A percentile compares a stretch with the other conserved stretches of the same genome.
phyloP scores from a whole-genome alignment of 2,113 vertebrate genomes.

The Chloroceryle aenea region DNA sequence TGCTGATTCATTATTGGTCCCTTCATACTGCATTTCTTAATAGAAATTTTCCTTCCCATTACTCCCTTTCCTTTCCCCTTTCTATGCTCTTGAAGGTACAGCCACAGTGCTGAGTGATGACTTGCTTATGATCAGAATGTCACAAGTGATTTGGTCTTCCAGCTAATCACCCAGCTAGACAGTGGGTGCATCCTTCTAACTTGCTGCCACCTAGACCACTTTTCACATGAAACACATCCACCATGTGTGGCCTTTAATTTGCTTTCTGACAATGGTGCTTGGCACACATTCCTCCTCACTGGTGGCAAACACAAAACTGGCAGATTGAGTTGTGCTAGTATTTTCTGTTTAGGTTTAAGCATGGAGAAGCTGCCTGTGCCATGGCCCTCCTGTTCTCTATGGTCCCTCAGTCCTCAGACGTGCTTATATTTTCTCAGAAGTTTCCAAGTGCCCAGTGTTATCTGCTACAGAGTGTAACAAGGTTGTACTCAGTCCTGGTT shows the following conservation, averaged over 20 bases:
- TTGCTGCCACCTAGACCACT: background rate
- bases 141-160: background rate
- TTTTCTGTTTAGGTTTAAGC: background rate
- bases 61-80: background rate
- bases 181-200: background rate
- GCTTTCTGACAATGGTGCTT: background rate
- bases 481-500: background rate
- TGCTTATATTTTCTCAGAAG: background rate
- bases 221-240: background rate
- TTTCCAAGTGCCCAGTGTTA: background rate
- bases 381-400: background rate
- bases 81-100: background rate
- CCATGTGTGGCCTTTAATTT: background rate
- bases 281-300: background rate
- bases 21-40: background rate
- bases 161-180: background rate
- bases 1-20: background rate
- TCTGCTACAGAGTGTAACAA: background rate
- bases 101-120: background rate
- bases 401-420: background rate
- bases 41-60: background rate
- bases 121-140: background rate
- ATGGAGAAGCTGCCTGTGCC: background rate
- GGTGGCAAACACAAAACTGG: background rate
- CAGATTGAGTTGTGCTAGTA: background rate